phyloP scores from a whole-genome alignment of 2,797 vertebrate species.

The Podarcis siculus region DNA sequence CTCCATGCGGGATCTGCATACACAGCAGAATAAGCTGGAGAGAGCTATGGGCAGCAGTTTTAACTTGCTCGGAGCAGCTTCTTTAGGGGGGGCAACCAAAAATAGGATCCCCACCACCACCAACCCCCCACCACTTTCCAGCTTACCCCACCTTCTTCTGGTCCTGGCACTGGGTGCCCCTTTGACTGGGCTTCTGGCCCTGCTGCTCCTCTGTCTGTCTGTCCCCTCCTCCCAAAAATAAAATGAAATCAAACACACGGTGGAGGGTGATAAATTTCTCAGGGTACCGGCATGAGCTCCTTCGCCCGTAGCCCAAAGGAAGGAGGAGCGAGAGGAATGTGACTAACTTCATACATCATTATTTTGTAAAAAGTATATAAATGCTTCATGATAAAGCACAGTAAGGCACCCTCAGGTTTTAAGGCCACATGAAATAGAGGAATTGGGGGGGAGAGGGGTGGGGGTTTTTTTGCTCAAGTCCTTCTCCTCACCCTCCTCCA shows the following conservation, averaged over 20 bases:
- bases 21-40: neutral
- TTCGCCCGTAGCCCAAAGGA: neutral
- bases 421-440: neutral
- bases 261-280: too few relatives aligned
- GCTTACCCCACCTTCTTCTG: neutral
- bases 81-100: too few relatives aligned
- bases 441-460: too few relatives aligned
- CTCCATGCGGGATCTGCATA: neutral
- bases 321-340: neutral
- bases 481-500: too few relatives aligned
- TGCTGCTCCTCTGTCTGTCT: neutral
- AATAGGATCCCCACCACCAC: neutral
- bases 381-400: neutral
- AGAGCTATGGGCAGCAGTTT: too few relatives aligned
- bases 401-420: constrained; percentile 2
- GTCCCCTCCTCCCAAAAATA: neutral
- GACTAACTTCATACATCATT: too few relatives aligned
- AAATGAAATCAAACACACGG: neutral
- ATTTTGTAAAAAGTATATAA: neutral
- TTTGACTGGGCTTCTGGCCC: too few relatives aligned
- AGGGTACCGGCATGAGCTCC: too few relatives aligned
- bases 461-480: neutral
- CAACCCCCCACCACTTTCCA: neutral
- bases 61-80: too few relatives aligned
- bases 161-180: neutral